Evolutionary conservation across 2,797 vertebrate genomes (phyloP).

Genomic region (Myotis vivesi): DNA sequence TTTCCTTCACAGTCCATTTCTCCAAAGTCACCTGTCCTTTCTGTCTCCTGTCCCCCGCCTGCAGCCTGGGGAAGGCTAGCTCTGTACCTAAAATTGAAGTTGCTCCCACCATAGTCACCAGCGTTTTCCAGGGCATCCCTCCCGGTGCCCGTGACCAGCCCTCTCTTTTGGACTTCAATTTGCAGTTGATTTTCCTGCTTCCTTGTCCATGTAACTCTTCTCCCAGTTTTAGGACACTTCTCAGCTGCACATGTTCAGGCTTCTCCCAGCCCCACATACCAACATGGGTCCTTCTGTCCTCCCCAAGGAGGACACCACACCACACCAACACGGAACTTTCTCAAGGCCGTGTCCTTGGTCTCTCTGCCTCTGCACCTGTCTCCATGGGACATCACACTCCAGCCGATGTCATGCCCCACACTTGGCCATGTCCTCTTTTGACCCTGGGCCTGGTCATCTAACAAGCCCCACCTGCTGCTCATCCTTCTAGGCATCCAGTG

Average conservation of each 20-base stretch:
- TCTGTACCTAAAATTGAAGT: background rate
- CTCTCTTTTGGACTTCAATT: background rate
- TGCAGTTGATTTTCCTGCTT: background rate
- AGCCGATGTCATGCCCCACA: accelerated
- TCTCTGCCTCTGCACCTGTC: background rate
- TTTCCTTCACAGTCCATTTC: background rate
- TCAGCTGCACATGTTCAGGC: background rate
- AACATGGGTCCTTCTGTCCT: background rate
- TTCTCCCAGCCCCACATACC: background rate
- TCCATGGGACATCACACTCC: background rate
- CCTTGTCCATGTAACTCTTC: background rate
- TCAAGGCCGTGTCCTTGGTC: background rate
- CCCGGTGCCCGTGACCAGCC: no score
- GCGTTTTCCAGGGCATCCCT: background rate
- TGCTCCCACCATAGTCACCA: background rate
- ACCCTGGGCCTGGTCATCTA: background rate
- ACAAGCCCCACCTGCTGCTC: background rate
- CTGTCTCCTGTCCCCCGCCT: no score
- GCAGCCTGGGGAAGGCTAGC: background rate
- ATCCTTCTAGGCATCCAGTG: background rate
- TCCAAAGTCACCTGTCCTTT: background rate
- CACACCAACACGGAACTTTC: background rate
- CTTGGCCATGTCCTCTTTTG: background rate
- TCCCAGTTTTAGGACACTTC: background rate
- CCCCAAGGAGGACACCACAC: no score